phyloP scores from a whole-genome alignment of 1,140 invertebrate species.

The Xylocopa sonorina region DNA sequence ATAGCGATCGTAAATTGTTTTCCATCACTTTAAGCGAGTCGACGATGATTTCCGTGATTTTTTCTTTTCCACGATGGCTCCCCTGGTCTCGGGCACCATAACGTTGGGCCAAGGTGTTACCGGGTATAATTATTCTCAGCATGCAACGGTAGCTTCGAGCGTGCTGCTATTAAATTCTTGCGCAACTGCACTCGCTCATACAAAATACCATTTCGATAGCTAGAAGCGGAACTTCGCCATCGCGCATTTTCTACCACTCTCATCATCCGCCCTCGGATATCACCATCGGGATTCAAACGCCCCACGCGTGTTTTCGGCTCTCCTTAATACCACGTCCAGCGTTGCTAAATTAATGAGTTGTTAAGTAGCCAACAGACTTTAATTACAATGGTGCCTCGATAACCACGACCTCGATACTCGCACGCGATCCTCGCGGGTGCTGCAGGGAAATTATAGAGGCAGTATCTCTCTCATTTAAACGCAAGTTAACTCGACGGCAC shows the following conservation, averaged over 20 bases:
- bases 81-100: neutral
- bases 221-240: neutral
- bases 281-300: no score
- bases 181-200: neutral
- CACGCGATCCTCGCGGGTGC: neutral
- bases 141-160: neutral
- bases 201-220: neutral
- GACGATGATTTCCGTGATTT: neutral
- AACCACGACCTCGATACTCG: neutral
- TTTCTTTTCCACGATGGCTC: neutral
- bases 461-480: neutral
- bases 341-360: neutral
- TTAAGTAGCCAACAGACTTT: neutral
- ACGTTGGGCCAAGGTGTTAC: conserved; percentile 5
- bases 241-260: no score
- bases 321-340: no score
- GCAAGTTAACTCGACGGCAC: neutral
- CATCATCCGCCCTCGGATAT: no score
- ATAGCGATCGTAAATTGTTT: neutral
- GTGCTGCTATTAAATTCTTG: neutral
- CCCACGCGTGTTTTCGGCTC: neutral
- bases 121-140: conserved; percentile 9
- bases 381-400: neutral
- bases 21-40: neutral
- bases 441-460: no score